Conservation (phyloP, 2,888 invertebrate species). For the Eucera pruinosa region DNA sequence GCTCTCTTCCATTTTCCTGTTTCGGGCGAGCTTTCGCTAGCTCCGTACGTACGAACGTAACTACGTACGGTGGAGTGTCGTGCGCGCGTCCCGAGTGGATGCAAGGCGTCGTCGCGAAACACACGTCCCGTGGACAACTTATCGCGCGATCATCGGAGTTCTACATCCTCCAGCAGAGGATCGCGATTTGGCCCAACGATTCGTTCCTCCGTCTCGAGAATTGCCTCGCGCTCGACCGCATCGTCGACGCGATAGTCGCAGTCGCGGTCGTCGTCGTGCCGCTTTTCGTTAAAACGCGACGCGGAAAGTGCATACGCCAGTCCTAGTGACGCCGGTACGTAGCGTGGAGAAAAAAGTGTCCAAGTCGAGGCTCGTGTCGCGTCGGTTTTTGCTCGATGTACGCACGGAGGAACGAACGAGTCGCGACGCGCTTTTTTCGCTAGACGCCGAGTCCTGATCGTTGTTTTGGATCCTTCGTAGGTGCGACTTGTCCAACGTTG, state of each 20-base stretch:
- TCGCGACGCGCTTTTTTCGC: slow-evolving; percentile 31
- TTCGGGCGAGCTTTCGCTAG: slow-evolving; percentile 52
- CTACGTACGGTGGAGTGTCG: slow-evolving; percentile 52
- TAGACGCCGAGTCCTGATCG: background rate
- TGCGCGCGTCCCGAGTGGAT: slow-evolving; percentile 64
- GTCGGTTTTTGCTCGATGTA: background rate
- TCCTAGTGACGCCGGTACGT: slow-evolving; percentile 14
- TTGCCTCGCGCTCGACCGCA: background rate
- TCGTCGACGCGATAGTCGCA: too few species aligned
- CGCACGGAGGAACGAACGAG: slow-evolving; percentile 41
- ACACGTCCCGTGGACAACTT: slow-evolving; percentile 42
- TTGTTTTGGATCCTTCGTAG: slow-evolving; percentile 46
- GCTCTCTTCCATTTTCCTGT: slow-evolving; percentile 59
- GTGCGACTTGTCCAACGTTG: slow-evolving; percentile 39
- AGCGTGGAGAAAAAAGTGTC: background rate
- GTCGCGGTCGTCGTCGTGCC: too few species aligned
- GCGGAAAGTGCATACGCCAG: slow-evolving; percentile 11
- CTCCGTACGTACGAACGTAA: slow-evolving; percentile 50
- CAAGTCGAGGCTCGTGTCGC: background rate
- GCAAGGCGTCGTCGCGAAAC: slow-evolving; percentile 60
- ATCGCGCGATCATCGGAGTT: slow-evolving; percentile 53
- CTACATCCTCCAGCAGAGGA: slow-evolving; percentile 9
- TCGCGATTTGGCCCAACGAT: slow-evolving; percentile 6
- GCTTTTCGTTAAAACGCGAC: background rate
- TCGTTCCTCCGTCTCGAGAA: slow-evolving; percentile 36